Percentiles rank a stretch among this genome's conserved stretches.
phyloP scores from a whole-genome alignment of 1,140 invertebrate genomes.

The Adoxophyes honmai region DNA sequence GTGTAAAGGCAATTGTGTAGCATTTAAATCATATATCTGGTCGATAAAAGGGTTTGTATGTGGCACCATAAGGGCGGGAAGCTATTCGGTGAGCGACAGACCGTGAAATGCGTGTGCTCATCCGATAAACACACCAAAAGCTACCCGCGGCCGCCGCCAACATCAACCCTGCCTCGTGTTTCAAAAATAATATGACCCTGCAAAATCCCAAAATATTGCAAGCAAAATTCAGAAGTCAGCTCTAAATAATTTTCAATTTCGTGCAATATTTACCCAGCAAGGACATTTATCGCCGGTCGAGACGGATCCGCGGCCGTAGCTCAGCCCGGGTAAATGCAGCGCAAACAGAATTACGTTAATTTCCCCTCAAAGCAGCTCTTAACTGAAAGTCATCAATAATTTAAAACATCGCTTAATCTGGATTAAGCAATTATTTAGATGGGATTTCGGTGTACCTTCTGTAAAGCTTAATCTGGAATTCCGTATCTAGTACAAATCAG shows the following conservation, averaged over 20 bases:
- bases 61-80: background rate
- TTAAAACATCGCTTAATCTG: slow-evolving; percentile 14
- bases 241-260: slow-evolving; percentile 1
- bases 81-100: slow-evolving; percentile 16
- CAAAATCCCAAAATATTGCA: background rate
- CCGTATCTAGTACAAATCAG: slow-evolving; percentile 27
- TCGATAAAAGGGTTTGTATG: background rate
- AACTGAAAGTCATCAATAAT: slow-evolving; percentile 12
- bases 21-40: background rate
- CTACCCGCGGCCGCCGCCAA: slow-evolving; percentile 19
- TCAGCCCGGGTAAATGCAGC: background rate
- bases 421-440: slow-evolving; percentile 12
- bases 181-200: slow-evolving; percentile 18
- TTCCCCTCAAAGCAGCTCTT: slow-evolving; percentile 6
- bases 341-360: slow-evolving; percentile 2
- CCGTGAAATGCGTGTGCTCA: slow-evolving; percentile 31
- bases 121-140: slow-evolving; percentile 29
- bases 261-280: slow-evolving; percentile 1
- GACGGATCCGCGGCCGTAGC: background rate
- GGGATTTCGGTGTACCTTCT: slow-evolving; percentile 5
- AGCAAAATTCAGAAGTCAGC: slow-evolving; percentile 11
- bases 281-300: background rate
- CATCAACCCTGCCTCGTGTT: slow-evolving; percentile 10
- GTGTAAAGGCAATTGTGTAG: background rate
- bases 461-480: slow-evolving; percentile 25